These are phyloP conservation scores for Argynnis bischoffii DNA, from an alignment of 2,888 invertebrate genomes.

Conservation along the genomic window DNA sequence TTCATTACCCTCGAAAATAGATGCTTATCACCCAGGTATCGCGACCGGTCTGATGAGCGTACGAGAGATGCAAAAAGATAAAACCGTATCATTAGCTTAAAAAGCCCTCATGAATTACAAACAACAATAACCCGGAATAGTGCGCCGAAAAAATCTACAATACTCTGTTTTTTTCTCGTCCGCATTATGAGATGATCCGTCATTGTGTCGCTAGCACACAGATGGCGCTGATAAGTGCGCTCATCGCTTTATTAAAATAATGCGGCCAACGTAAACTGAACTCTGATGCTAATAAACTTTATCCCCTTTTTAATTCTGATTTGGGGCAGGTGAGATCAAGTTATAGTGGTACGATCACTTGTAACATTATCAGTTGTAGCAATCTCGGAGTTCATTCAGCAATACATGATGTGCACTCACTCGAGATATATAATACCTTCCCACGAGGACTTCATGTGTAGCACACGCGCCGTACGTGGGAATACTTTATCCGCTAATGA, in stretches of 20 bases:
- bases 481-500: constrained; percentile 45
- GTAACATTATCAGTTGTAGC: constrained; percentile 61
- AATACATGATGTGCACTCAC: constrained; percentile 62
- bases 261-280: constrained; percentile 55
- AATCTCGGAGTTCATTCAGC: constrained; percentile 67
- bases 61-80: constrained; percentile 63
- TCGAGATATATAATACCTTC: constrained; percentile 76
- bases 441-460: constrained; percentile 65
- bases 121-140: constrained; percentile 73
- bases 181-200: constrained; percentile 79
- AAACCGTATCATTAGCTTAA: constrained; percentile 81
- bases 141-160: constrained; percentile 66
- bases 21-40: constrained; percentile 39
- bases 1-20: constrained; percentile 30
- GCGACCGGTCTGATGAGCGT: constrained; percentile 38
- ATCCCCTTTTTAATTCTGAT: constrained; percentile 3
- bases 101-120: constrained; percentile 79
- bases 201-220: constrained; percentile 69
- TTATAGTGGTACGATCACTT: constrained; percentile 49
- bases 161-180: constrained; percentile 64
- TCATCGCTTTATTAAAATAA: constrained; percentile 75
- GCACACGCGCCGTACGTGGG: constrained; percentile 67
- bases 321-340: constrained; percentile 50
- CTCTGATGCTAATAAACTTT: constrained; percentile 42
- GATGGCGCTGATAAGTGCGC: constrained; percentile 75